phyloP scores from a whole-genome alignment of 2,797 vertebrate species.

The Phataginus tetradactyla region DNA sequence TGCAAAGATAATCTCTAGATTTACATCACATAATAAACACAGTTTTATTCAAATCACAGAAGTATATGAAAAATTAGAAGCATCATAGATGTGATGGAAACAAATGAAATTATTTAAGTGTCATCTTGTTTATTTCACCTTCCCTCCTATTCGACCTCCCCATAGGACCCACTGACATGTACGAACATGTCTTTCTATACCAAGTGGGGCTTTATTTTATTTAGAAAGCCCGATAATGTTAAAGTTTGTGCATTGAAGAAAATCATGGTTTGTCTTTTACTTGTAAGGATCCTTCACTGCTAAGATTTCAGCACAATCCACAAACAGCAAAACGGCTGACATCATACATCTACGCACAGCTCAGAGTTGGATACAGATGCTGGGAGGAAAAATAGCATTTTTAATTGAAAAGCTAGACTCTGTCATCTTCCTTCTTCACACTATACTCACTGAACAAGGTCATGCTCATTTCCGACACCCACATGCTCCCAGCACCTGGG shows the following conservation, averaged over 20 bases:
- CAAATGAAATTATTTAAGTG: background rate
- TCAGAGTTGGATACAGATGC: constrained; percentile 21
- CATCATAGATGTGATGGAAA: constrained; percentile 44
- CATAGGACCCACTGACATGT: background rate
- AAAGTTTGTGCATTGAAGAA: constrained; percentile 38
- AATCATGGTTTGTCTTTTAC: constrained; percentile 52
- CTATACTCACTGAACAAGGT: constrained; percentile 82
- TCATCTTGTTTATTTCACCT: constrained; percentile 42
- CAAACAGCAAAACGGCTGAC: constrained; percentile 37
- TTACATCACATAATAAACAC: constrained; percentile 51
- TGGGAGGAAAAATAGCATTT: constrained; percentile 30
- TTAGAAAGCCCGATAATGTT: constrained; percentile 9
- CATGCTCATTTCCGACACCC: constrained; percentile 87
- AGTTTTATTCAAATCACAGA: constrained; percentile 27
- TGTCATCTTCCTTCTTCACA: constrained; percentile 86
- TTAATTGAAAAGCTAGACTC: constrained; percentile 76
- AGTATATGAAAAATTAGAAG: constrained; percentile 43
- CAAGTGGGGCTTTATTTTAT: constrained; percentile 2
- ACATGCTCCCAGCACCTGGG: constrained; percentile 76
- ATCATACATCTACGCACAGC: constrained; percentile 9
- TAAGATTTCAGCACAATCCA: constrained; percentile 45
- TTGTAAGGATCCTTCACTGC: constrained; percentile 27
- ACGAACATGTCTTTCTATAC: background rate
- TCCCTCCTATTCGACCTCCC: background rate
- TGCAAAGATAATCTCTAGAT: constrained; percentile 46